Evolutionary conservation across 2,113 vertebrate genomes (phyloP).

Genomic region (Pseudopipra pipra): DNA sequence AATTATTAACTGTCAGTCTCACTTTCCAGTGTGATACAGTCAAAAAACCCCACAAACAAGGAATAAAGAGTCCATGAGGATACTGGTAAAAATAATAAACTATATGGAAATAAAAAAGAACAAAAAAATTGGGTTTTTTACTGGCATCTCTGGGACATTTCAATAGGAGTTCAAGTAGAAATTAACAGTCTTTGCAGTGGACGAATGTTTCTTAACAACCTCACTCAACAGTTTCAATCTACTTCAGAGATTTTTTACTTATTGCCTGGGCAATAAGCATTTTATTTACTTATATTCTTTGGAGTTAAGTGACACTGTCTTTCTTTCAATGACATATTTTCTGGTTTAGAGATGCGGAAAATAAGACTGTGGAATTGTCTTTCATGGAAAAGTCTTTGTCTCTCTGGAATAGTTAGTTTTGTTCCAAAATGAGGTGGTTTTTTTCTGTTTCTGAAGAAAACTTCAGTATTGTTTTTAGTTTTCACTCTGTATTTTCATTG

Average conservation of each 20-base stretch:
- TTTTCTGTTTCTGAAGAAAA: neutral
- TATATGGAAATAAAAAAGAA: neutral
- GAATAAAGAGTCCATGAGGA: neutral
- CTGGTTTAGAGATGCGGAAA: neutral
- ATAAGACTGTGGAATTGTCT: neutral
- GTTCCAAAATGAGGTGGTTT: neutral
- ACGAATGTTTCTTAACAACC: neutral
- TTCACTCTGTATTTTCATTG: neutral
- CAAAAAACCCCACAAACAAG: neutral
- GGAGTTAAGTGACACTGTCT: neutral
- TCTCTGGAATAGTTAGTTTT: neutral
- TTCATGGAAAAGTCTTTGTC: neutral
- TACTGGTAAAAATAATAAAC: neutral
- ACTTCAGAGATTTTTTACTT: neutral
- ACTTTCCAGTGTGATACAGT: neutral
- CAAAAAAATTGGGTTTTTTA: neutral
- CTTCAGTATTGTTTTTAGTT: neutral
- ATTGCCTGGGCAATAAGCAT: neutral
- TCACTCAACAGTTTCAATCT: neutral
- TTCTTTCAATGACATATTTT: neutral
- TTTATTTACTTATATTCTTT: neutral
- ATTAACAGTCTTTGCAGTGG: neutral
- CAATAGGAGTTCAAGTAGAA: neutral
- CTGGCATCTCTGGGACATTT: neutral
- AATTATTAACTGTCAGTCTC: neutral